Conservation (phyloP, 2,888 invertebrate genomes). For the Diaprepes abbreviatus region DNA sequence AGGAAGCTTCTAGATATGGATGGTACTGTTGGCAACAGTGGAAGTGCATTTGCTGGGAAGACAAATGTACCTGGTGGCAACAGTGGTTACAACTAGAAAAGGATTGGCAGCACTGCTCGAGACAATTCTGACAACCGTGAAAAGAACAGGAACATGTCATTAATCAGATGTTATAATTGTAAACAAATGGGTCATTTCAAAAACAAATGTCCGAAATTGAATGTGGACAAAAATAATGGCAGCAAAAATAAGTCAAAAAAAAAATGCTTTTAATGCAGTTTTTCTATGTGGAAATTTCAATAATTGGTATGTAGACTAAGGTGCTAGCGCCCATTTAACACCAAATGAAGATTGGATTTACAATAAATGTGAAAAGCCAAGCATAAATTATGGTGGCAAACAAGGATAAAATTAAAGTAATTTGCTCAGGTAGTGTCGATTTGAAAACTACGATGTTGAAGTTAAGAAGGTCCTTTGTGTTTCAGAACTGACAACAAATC, state of each 20-base stretch:
- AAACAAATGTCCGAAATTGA: conserved; percentile 16
- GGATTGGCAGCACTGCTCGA: too few species aligned
- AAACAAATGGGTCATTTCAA: conserved; percentile 50
- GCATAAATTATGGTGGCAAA: conserved; percentile 28
- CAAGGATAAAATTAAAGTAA: background rate
- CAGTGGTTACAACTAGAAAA: conserved; percentile 6
- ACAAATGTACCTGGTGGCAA: background rate
- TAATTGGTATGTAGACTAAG: conserved; percentile 50
- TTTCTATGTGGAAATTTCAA: too few species aligned
- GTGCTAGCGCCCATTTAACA: conserved; percentile 51
- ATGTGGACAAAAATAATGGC: background rate
- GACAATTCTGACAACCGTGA: too few species aligned
- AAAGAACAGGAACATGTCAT: too few species aligned
- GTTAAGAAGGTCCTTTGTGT: conserved; percentile 48
- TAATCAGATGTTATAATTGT: conserved; percentile 50
- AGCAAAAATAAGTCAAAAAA: background rate
- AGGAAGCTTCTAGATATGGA: conserved; percentile 55
- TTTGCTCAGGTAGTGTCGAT: background rate
- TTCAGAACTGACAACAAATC: conserved; percentile 51
- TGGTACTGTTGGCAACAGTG: conserved; percentile 10
- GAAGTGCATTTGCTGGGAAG: conserved; percentile 36
- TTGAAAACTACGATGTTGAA: conserved; percentile 30
- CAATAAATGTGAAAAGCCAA: conserved; percentile 16
- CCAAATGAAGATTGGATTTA: conserved; percentile 36
- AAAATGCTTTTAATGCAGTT: conserved; percentile 53